These are phyloP conservation scores for Eumacrocentrus americanus DNA, from an alignment of 2,888 invertebrate genomes.

Conservation along the genomic window DNA sequence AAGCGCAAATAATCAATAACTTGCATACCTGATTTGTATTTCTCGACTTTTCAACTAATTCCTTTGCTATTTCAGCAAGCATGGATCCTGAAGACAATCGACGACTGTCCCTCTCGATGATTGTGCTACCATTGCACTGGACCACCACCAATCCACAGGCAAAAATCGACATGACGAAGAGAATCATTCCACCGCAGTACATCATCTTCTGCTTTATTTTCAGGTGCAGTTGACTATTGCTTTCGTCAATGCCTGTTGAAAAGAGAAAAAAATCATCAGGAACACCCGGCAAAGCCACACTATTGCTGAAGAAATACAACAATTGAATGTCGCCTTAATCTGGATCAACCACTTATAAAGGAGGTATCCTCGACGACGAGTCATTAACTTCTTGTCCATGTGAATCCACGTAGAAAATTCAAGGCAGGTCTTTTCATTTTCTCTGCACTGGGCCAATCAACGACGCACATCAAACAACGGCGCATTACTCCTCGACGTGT, in stretches of 20 bases:
- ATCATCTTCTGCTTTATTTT: slow-evolving; percentile 22
- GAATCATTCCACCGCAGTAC: slow-evolving; percentile 26
- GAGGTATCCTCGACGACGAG: slow-evolving; percentile 21
- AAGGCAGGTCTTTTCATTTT: slow-evolving; percentile 41
- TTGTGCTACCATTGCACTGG: slow-evolving; percentile 35
- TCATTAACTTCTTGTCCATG: slow-evolving; percentile 28
- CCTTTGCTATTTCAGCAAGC: slow-evolving; percentile 69
- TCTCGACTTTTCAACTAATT: slow-evolving; percentile 72
- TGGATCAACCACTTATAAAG: slow-evolving; percentile 30
- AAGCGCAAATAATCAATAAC: not conserved
- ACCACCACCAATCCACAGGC: slow-evolving; percentile 35
- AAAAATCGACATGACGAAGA: slow-evolving; percentile 33
- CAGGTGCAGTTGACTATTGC: not conserved
- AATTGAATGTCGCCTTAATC: not conserved
- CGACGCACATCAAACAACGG: slow-evolving; percentile 2
- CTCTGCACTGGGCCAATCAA: slow-evolving; percentile 44
- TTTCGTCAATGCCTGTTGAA: not conserved
- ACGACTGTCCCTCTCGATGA: slow-evolving; percentile 35
- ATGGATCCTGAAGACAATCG: slow-evolving; percentile 62
- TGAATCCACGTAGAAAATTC: slow-evolving; percentile 30
- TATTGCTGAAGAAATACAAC: slow-evolving; percentile 19
- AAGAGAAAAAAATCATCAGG: not conserved
- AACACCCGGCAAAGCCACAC: slow-evolving; percentile 26
- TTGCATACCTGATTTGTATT: slow-evolving; percentile 70
- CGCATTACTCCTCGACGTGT: slow-evolving; percentile 7